Evolutionary conservation across 2,113 vertebrate genomes (phyloP), one percentile per base, ranked within the genome.

Genomic region (Chelonoidis abingdonii): DNA sequence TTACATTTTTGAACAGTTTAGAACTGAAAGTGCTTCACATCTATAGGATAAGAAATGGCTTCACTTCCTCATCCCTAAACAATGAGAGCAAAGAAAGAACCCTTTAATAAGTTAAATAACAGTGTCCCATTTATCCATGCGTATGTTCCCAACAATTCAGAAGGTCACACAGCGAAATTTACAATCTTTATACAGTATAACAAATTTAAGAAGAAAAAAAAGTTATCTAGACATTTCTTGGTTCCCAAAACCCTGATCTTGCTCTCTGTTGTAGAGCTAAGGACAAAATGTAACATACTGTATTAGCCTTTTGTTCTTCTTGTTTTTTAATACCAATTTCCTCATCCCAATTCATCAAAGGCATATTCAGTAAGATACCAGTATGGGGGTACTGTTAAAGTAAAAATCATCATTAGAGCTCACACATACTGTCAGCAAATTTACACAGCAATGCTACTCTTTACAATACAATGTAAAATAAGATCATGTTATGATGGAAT

Each of bases 11-110:
- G 25, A 96, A 95, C 86, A 88, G 90, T 80, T 95, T 62, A 90
- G 89, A 95, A 97, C 90, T 44, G 88, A 97, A 98, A 97, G 97
- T 96, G 97, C 98, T 97, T 97, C 97, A 96, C 94, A 96, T 95
- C 95, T 95, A 89, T 3, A 92, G 95, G 95, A 91, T 57, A 96
- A 97, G 95, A 98, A 92, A 95, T 94, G 97, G 98, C 97, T 98
- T 98, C 54, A 65, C 93, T 92, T 97, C 97, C 97, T 97, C 81
- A 91, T 89, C 97, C 95, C 89, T 89, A 89, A 95, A 95, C 56
- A 96, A 92, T 83, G 92, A 96, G 96, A 95, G 96, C 96, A 96
- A 95, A 97, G 96, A 96, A 97, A 96, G 69, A 86, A 94, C 90
- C 96, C 88, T 90, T 93, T 91, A 89, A 95, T 94, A 95, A 91